Conservation (phyloP, 1,140 invertebrate genomes). For the Platyura marginata region DNA sequence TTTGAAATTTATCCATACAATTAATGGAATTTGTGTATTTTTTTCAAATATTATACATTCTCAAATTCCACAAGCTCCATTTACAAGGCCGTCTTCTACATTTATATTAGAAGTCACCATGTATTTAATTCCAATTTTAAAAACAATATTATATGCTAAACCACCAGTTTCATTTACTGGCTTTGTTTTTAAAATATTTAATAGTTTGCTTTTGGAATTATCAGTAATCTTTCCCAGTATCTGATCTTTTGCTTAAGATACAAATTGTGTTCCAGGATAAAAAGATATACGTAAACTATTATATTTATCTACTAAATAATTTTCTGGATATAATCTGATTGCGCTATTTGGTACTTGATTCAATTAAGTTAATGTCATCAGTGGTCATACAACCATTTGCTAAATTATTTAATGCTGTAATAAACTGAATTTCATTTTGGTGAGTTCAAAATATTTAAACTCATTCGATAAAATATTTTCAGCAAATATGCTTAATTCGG, state of each 20-base stretch:
- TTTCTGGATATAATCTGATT: neutral
- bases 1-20: no score
- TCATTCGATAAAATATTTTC: slow-evolving; percentile 4
- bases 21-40: neutral
- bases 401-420: slow-evolving; percentile 9
- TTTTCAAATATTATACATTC: neutral
- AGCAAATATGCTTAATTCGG: neutral
- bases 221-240: neutral
- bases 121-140: neutral
- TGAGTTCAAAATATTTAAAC: slow-evolving; percentile 6
- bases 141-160: neutral
- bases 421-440: slow-evolving; percentile 7
- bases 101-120: neutral
- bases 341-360: neutral
- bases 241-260: neutral
- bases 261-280: neutral
- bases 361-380: neutral
- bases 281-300: neutral
- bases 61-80: neutral
- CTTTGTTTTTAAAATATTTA: neutral
- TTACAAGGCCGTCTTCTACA: neutral
- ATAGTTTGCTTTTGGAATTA: neutral
- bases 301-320: neutral
- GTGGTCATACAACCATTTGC: slow-evolving; percentile 3
- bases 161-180: neutral